Evolutionary conservation across 2,797 vertebrate genomes (phyloP).

Genomic region (Rhynchonycteris naso): DNA sequence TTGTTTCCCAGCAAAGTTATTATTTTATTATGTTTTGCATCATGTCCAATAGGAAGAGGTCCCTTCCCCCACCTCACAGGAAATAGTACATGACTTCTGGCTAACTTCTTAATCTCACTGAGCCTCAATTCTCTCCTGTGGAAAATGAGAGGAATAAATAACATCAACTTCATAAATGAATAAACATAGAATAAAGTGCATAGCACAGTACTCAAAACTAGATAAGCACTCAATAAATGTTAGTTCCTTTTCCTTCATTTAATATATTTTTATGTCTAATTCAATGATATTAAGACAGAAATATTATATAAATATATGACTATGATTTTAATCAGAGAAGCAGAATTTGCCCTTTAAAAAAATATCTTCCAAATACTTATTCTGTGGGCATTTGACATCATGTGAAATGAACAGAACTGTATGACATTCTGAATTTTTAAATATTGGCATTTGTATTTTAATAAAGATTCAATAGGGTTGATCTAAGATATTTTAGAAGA

Average conservation of each 20-base stretch:
- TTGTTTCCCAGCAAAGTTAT: not conserved
- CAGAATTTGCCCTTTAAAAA: not conserved
- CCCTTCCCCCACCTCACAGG: not conserved
- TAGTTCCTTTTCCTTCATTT: not conserved
- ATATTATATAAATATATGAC: not conserved
- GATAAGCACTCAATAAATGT: not conserved
- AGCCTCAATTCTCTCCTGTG: not conserved
- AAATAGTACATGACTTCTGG: not conserved
- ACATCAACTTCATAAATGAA: not conserved
- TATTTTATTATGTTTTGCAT: not conserved
- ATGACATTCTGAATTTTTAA: constrained; percentile 46
- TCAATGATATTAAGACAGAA: constrained; percentile 23
- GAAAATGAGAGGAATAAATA: not conserved
- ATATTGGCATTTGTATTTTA: constrained; percentile 8
- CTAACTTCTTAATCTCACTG: not conserved
- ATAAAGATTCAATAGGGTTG: not conserved
- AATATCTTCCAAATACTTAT: not conserved
- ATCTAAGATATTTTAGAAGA: not conserved
- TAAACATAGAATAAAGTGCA: not conserved
- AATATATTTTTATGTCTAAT: not conserved
- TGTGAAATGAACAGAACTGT: not conserved
- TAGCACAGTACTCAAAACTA: not conserved
- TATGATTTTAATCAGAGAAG: constrained; percentile 32
- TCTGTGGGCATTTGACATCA: not conserved
- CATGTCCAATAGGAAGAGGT: not conserved